Evolutionary conservation across 2,113 vertebrate genomes (phyloP), one percentile per base, ranked within the genome.

Genomic region (Hymenochirus boettgeri): DNA sequence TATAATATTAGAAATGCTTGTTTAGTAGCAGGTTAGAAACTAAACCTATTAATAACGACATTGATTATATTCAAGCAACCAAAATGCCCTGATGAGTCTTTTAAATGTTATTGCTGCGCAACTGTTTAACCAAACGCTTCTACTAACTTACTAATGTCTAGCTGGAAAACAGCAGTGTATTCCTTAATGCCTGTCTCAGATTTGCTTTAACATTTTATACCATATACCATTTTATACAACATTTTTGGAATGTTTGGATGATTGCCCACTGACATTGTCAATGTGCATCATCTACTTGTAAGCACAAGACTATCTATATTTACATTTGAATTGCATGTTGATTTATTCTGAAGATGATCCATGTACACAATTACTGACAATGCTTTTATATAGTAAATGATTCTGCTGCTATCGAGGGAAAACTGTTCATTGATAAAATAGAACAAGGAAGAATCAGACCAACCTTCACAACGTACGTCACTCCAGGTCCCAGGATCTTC

Each of bases 401-500:
- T 33, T 12, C 13, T 23, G 50, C 61, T 72, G 75, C 62, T 71
- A 62, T 48, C 37, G 69, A 77, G 73, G 65, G 29, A 56, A 33
- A 71, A 35, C 69, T 75, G 76, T 74, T 80, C 77, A 80, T 76
- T 80, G 76, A 79, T 57, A 70, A 79, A 60, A 78, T 11, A 82
- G 71, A 81, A 42, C 3, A 60, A 42, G 9, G 17, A 55, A 55
- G 22, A 26, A 69, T 77, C 57, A 78, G 75, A 92, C 93, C 81
- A 89, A 99, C 95, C 94, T 99, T 98, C 72, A 97, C 95, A 53
- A 94, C 78, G 71, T 96, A 99, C 75, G 92, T 98, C 85, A 98
- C 93, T 79, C 96, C 96, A 25, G 94, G 89, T 79, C 96, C 96
- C 72, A 93, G 88, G 82, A 97, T 96, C 89, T 99, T 97, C 74